Percentiles rank a stretch among this genome's conserved stretches.
Conservation (phyloP, 2,888 invertebrate genomes). For the Digitonthophagus gazella region DNA sequence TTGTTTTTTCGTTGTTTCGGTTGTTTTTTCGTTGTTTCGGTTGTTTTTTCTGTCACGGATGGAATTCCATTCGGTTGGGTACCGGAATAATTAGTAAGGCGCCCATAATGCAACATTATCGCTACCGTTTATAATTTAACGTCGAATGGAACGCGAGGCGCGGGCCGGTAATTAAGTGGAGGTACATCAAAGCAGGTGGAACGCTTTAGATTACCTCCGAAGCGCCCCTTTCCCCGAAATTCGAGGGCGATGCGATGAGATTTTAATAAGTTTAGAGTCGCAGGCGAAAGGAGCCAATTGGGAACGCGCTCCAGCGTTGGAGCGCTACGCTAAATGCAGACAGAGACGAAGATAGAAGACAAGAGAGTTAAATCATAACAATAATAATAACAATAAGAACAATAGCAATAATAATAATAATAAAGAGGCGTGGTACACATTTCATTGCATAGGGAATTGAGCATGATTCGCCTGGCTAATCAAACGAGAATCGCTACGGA, state of each 20-base stretch:
- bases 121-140: constrained; percentile 8
- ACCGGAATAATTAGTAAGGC: too few relatives aligned
- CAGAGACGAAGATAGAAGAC: constrained; percentile 5
- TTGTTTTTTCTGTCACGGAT: too few relatives aligned
- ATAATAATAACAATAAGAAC: constrained; percentile 10
- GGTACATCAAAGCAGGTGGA: not conserved
- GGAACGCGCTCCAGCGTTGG: not conserved
- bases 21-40: too few relatives aligned
- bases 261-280: not conserved
- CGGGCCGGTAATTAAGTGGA: constrained; percentile 12
- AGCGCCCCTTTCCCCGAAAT: not conserved
- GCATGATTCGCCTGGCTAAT: constrained; percentile 39
- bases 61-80: too few relatives aligned
- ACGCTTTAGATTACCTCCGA: constrained; percentile 4
- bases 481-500: constrained; percentile 34
- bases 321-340: constrained; percentile 4
- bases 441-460: constrained; percentile 49
- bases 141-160: not conserved
- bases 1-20: too few relatives aligned
- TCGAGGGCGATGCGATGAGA: not conserved
- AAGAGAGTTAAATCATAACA: constrained; percentile 14
- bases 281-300: not conserved
- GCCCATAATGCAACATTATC: constrained; percentile 12
- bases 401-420: not conserved
- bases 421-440: constrained; percentile 39